Evolutionary conservation across 2,113 vertebrate species (phyloP), one percentile per base, ranked within the genome.

Genomic region (Progne subis): DNA sequence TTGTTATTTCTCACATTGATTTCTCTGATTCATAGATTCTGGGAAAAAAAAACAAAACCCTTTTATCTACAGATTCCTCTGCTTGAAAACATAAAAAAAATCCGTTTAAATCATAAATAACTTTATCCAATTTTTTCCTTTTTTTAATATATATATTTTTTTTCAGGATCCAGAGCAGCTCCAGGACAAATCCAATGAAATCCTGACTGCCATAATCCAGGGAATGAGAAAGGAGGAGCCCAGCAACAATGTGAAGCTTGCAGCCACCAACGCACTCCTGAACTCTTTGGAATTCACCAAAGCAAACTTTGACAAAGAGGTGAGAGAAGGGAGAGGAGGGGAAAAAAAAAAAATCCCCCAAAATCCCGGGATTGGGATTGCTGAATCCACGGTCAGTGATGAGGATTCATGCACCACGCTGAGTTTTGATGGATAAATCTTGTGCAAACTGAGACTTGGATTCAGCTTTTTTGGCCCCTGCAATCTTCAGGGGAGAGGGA

Each of bases 231-330:
- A 99, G 96, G 99, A 99, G 95, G 99, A 99, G 95, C 99, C 99
- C 61, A 99, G 99, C 97, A 99, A 99, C 98, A 99, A 99, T 79
- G 99, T 99, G 78, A 99, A 99, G 94, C 98, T 99, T 17, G 99
- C 99, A 2, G 99, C 99, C 17, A 99, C 99, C 19, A 99, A 99
- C 44, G 99, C 99, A 17, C 98, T 99, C 97, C 99, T 99, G 96
- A 99, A 99, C 98, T 99, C 99, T 8, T 97, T 99, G 97, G 99
- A 99, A 98, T 99, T 99, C 97, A 99, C 99, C 96, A 99, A 99
- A 98, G 99, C 99, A 92, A 99, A 99, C 96, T 99, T 99, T 4
- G 99, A 99, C 98, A 99, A 99, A 98, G 99, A 99, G 99, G 99
- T 99, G 67, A 94, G 82, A 56, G 37, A 37, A 37, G 37, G 37